Conservation (phyloP, 2,797 vertebrate species). For the Acanthis flammea region DNA sequence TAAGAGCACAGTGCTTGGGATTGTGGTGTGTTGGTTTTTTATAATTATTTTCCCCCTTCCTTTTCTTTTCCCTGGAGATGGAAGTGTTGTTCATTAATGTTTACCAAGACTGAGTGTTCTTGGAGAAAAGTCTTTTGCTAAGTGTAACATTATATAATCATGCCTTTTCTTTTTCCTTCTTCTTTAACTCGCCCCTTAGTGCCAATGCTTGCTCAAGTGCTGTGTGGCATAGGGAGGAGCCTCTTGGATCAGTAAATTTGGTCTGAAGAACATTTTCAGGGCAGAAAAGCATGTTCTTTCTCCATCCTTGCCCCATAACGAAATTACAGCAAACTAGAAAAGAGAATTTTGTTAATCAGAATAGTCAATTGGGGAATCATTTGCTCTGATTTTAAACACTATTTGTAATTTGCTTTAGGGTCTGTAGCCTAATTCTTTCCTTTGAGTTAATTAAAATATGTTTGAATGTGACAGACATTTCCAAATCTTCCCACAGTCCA, state of each 20-base stretch:
- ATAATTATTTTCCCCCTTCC: background rate
- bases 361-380: slow-evolving; percentile 68
- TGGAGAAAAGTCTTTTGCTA: background rate
- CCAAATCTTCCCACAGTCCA: slow-evolving; percentile 55
- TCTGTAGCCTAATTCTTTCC: slow-evolving; percentile 72
- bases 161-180: background rate
- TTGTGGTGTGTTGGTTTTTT: background rate
- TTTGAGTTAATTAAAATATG: slow-evolving; percentile 76
- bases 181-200: background rate
- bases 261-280: background rate
- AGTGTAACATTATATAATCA: background rate
- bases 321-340: slow-evolving; percentile 57
- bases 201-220: background rate
- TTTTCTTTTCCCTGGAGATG: background rate
- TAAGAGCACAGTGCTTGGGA: background rate
- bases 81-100: background rate
- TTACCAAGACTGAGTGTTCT: background rate
- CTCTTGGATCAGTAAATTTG: background rate
- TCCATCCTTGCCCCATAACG: slow-evolving; percentile 23
- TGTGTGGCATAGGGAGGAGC: background rate
- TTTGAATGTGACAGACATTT: slow-evolving; percentile 74
- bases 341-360: slow-evolving; percentile 65
- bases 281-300: slow-evolving; percentile 1
- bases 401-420: slow-evolving; percentile 74
- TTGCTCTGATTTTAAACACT: slow-evolving; percentile 63